Base-by-base conservation (phyloP, 2,113 vertebrate genomes). In the Manacus vitellinus region DNA sequence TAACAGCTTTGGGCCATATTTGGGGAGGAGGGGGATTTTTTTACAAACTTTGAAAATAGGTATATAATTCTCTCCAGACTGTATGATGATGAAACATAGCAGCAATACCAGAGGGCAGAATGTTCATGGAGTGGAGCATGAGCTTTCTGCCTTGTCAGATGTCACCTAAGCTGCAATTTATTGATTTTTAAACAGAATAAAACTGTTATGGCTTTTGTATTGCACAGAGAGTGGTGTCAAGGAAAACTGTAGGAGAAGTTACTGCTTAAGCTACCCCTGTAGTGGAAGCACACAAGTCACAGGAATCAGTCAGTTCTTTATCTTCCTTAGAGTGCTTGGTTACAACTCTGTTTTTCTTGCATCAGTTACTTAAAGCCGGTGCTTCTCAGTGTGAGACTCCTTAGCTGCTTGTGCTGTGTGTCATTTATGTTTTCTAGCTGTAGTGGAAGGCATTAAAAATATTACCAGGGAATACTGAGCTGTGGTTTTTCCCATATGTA, bases 1-100 rank as follows among this genome's bases (percentile, higher is more conserved):
- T 85, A 88, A 79, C 75, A 95, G 94, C 92, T 90, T 94, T 90
- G 88, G 91, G 85, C 92, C 63, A n/a, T 93, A 66, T 70, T 79
- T 93, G 55, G n/a, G 75, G 62, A 82, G 74, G 61, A 87, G 54
- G 47, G 51, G 16, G 11, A 77, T 67, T 5, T 41, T 91, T 87
- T 81, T 88, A 67, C 24, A 30, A 27, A 85, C 62, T 94, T 95
- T 49, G 62, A 37, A 61, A 82, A 58, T 30, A 91, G 77, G 31
- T 86, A 8, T 68, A 28, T 55, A 33, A 59, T 87, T 92, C 30
- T 76, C 12, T 87, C 56, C 54, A 63, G 73, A 62, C 33, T 70
- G 22, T 56, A 8, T 37, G 31, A 14, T 84, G 83, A 18, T 79
- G 41, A 54, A 91, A 75, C 1, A 8, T 33, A 65, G 81, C 33